A percentile compares a stretch with the other conserved stretches of the same genome.
These are phyloP conservation scores for Macroglossus sobrinus DNA, from an alignment of 2,113 vertebrate species.

Conservation along the genomic window DNA sequence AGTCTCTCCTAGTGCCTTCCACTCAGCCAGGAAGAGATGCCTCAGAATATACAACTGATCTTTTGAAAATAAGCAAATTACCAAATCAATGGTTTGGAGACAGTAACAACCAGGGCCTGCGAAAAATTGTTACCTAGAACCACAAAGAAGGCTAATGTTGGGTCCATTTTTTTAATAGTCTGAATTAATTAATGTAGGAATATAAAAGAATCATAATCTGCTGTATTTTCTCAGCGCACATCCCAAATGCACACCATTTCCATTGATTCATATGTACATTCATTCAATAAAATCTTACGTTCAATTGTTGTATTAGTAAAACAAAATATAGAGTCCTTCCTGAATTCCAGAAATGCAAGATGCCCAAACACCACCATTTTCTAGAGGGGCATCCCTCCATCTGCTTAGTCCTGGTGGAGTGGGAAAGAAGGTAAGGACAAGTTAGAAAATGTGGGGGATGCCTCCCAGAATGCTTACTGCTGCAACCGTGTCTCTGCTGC, in stretches of 20 bases:
- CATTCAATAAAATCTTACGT: neutral
- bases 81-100: neutral
- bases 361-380: neutral
- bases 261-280: neutral
- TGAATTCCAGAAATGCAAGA: neutral
- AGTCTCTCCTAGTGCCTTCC: constrained; percentile 1
- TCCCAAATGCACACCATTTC: neutral
- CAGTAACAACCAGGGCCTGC: neutral
- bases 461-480: neutral
- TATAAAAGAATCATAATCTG: neutral
- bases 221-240: neutral
- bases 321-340: neutral
- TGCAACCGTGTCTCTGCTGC: neutral
- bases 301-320: neutral
- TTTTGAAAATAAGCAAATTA: constrained; percentile 59
- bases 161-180: neutral
- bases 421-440: neutral
- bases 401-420: neutral
- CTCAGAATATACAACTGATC: neutral
- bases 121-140: neutral
- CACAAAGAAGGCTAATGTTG: neutral
- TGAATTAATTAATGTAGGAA: constrained; percentile 14
- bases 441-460: neutral
- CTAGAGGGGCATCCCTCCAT: neutral
- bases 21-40: constrained; percentile 15